Percentiles rank a stretch among this genome's conserved stretches.
These are phyloP conservation scores for Phragmatobia fuliginosa DNA, from an alignment of 2,888 invertebrate genomes.

Conservation along the genomic window DNA sequence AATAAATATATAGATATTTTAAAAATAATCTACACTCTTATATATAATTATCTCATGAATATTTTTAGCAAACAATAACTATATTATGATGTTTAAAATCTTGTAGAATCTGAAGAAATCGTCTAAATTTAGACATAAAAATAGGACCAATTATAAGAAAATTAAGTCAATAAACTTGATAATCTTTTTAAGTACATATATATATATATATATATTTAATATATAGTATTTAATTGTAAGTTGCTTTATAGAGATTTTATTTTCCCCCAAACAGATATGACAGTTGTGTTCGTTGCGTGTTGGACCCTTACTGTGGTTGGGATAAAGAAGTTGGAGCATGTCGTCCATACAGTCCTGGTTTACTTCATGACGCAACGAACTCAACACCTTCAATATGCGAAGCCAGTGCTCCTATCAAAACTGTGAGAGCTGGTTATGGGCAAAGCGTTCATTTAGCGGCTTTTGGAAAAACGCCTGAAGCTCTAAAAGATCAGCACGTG, in stretches of 20 bases:
- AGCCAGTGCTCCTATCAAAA: constrained; percentile 84
- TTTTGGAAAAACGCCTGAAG: constrained; percentile 83
- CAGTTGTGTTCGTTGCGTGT: constrained; percentile 88
- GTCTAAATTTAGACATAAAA: no score
- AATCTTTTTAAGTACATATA: no score
- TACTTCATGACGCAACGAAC: constrained; percentile 88
- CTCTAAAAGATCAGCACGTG: constrained; percentile 78
- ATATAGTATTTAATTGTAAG: no score
- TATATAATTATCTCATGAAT: neutral
- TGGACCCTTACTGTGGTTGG: constrained; percentile 91
- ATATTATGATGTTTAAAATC: neutral
- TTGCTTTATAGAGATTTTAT: neutral
- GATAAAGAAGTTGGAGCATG: constrained; percentile 87
- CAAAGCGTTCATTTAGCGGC: constrained; percentile 88
- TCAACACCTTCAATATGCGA: constrained; percentile 87
- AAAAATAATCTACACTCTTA: no score
- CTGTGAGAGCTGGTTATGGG: constrained; percentile 87
- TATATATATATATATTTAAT: no score
- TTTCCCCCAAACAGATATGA: constrained; percentile 77
- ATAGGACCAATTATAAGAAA: no score
- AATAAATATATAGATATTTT: neutral
- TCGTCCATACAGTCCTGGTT: constrained; percentile 85
- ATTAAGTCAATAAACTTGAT: no score
- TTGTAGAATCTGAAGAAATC: no score
- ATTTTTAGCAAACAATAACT: neutral